These are phyloP conservation scores for Pangasius sanitwongsei DNA, from an alignment of 2,797 vertebrate genomes.

Conservation along the genomic window DNA sequence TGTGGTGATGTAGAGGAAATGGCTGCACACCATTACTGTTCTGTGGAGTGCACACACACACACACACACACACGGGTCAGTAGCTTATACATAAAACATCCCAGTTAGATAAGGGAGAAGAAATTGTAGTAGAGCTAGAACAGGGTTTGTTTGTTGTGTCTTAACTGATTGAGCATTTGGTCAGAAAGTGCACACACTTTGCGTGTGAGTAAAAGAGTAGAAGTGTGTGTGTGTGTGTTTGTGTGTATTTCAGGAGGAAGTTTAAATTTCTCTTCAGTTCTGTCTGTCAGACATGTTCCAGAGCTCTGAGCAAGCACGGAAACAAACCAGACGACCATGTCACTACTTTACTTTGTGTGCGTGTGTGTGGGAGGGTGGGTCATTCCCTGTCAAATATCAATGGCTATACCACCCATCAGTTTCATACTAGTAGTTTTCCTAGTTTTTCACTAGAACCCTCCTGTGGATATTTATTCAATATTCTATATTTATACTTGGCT, in stretches of 20 bases:
- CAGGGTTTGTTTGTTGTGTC: too few relatives aligned
- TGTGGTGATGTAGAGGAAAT: conserved; percentile 15
- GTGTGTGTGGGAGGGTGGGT: conserved; percentile 10
- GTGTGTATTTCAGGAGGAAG: conserved; percentile 18
- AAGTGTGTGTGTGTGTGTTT: neutral
- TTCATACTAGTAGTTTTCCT: neutral
- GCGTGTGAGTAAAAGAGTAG: neutral
- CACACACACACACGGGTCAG: neutral
- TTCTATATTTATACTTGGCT: neutral
- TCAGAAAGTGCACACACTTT: neutral
- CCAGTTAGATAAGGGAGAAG: neutral
- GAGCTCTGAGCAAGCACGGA: conserved; percentile 32
- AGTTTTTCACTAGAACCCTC: neutral
- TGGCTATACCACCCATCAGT: neutral
- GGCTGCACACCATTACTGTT: neutral
- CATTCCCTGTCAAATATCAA: neutral
- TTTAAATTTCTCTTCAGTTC: conserved; percentile 20
- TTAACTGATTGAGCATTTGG: neutral
- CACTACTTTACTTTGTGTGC: conserved; percentile 28
- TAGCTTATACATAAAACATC: neutral
- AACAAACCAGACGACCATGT: conserved; percentile 57
- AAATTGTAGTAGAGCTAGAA: too few relatives aligned
- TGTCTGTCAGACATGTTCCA: conserved; percentile 21
- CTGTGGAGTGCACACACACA: neutral
- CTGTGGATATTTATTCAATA: neutral